Base-by-base conservation (phyloP, 2,113 vertebrate species). In the Cyanoramphus novaezelandiae region DNA sequence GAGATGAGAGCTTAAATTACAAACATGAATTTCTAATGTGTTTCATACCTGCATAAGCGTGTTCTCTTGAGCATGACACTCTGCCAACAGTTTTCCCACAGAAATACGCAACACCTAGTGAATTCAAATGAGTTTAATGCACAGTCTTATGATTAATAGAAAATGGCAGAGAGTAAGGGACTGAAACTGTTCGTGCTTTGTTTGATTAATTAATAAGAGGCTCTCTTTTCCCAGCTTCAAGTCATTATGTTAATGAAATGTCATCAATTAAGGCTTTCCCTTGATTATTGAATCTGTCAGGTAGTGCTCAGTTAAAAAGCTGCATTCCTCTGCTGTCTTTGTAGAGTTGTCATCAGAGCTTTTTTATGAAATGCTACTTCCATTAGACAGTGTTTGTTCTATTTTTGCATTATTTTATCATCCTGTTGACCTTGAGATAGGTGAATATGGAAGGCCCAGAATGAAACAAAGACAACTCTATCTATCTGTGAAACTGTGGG, bases 231-330 rank as follows among this genome's bases (percentile, higher is more conserved):
- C 98, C 97, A 98, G 97, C 96, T 97, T 98, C 62, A 69, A 98
- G 97, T 98, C 98, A 98, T 98, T 98, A 98, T 98, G 98, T 94
- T 98, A 98, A 98, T 98, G 98, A 98, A 98, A 98, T 98, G 96
- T 98, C 98, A 98, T 98, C 98, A 98, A 97, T 98, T 98, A 98
- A 98, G 97, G 96, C 96, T 97, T 98, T 98, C 98, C 98, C 98
- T 96, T 98, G 98, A 98, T 98, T 98, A 98, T 98, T 98, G 98
- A 98, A 97, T 97, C 94, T 98, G 97, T 98, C 97, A 98, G 97
- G 97, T 97, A 98, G 71, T 37, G 80, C 44, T 97, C 96, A 92
- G 91, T 96, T 95, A 97, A 97, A 98, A 98, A 95, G 93, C 88
- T 97, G 91, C 94, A 97, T 98, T 98, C 93, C 94, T 97, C 95